A percentile compares a stretch with the other conserved stretches of the same genome.
These are phyloP conservation scores for Ennomos erosarius DNA, from an alignment of 2,888 invertebrate species.

Conservation along the genomic window DNA sequence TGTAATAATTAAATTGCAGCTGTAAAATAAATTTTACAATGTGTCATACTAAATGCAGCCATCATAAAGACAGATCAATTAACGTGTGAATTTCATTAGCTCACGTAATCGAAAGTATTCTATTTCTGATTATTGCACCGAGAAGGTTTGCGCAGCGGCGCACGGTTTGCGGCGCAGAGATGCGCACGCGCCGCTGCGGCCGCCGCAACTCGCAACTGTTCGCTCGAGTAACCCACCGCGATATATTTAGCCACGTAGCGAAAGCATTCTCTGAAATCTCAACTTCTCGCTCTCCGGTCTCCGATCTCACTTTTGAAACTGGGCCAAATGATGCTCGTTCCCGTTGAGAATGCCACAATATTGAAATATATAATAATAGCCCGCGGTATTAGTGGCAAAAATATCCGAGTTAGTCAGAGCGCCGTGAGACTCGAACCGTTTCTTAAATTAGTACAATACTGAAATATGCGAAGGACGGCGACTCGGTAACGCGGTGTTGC, in stretches of 20 bases:
- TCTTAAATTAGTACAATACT: slow-evolving; percentile 75
- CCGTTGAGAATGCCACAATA: slow-evolving; percentile 83
- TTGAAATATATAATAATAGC: slow-evolving; percentile 84
- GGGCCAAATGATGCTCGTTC: slow-evolving; percentile 82
- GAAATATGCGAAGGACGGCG: slow-evolving; percentile 74
- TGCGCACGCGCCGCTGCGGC: slow-evolving; percentile 41
- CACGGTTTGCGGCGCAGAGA: slow-evolving; percentile 35
- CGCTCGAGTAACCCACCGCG: slow-evolving; percentile 40
- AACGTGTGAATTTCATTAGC: slow-evolving; percentile 28
- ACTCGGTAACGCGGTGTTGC: slow-evolving; percentile 47
- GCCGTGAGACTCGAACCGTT: slow-evolving; percentile 64
- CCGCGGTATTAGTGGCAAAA: slow-evolving; percentile 73
- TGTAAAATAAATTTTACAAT: slow-evolving; percentile 1
- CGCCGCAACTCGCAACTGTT: slow-evolving; percentile 42
- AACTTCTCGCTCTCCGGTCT: slow-evolving; percentile 79
- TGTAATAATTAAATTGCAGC: background rate
- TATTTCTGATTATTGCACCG: slow-evolving; percentile 65
- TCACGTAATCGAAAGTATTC: slow-evolving; percentile 48
- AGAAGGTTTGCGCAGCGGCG: slow-evolving; percentile 27
- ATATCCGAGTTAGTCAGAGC: slow-evolving; percentile 79
- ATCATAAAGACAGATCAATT: slow-evolving; percentile 37
- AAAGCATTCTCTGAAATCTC: slow-evolving; percentile 81
- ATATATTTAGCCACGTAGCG: slow-evolving; percentile 78
- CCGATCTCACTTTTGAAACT: slow-evolving; percentile 83
- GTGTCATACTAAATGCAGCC: slow-evolving; percentile 25